Evolutionary conservation across 2,888 invertebrate genomes (phyloP), one percentile per base, ranked within the genome.

Genomic region (Anthrax anthrax): DNA sequence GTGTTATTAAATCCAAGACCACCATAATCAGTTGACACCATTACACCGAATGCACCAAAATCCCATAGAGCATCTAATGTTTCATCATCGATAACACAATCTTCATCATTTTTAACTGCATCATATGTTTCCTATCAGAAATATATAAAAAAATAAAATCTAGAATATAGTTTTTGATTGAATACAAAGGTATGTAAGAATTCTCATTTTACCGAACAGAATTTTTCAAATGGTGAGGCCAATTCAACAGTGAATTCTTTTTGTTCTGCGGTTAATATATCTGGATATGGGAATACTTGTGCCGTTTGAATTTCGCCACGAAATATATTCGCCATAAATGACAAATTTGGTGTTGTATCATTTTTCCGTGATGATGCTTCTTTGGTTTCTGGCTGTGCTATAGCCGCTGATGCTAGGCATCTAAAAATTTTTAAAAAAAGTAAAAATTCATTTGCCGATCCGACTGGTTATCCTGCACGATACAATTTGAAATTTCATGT

Each of bases 271-370:
- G 70, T 76, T 47, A 98, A 70, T 5, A 81, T 77, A 65, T 92
- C 81, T 12, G 97, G 98, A 70, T 77, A 98, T 18, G 98, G 98
- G 68, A 97, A 95, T 46, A 94, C 83, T 72, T 96, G 89, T 2
- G 79, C 77, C 0, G 82, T 70, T 65, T 86, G 81, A 39, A 90
- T 69, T 57, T 82, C 78, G 4, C 96, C 96, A 52, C 84, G 76
- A 71, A 96, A 98, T 58, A 96, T 72, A 63, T 96, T 97, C 73
- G 94, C 84, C 50, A 85, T 85, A 70, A 96, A 98, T 0, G 97
- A 97, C 51, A 76, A 73, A 54, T 86, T 84, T 56, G 81, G 56
- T 49, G 32, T 40, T 10, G 34, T 38, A 19, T 43, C 53, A 52
- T 55, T 52, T 57, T 57, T 42, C 42, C 55, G 54, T 19, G 49